phyloP scores from a whole-genome alignment of 2,888 invertebrate genomes.

The Gerris lacustris region DNA sequence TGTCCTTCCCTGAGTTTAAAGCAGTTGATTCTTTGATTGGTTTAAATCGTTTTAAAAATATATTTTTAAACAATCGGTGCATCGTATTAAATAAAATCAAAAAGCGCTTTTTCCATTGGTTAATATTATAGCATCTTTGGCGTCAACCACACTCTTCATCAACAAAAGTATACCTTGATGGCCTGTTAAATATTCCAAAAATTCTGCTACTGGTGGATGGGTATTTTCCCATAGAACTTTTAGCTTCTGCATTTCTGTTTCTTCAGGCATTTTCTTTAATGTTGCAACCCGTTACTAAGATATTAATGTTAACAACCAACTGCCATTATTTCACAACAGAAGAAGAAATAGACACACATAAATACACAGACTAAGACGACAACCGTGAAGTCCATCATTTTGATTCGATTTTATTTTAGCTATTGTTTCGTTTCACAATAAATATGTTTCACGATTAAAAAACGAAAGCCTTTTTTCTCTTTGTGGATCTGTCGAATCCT shows the following conservation, averaged over 20 bases:
- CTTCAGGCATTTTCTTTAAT: neutral
- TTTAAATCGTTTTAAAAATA: no score
- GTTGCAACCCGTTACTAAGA: neutral
- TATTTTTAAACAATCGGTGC: no score
- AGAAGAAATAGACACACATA: slow-evolving; percentile 2
- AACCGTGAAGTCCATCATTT: slow-evolving; percentile 10
- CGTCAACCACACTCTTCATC: no score
- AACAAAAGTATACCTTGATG: slow-evolving; percentile 39
- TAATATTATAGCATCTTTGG: no score
- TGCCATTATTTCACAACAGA: neutral
- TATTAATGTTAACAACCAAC: neutral
- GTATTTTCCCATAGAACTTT: slow-evolving; percentile 35
- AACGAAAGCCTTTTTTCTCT: no score
- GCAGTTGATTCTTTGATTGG: no score
- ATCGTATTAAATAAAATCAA: no score
- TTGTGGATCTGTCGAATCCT: no score
- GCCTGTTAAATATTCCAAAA: slow-evolving; percentile 40
- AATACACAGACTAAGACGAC: neutral
- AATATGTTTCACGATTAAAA: neutral
- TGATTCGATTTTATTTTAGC: slow-evolving; percentile 10
- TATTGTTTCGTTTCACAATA: neutral
- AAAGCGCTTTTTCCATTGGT: no score
- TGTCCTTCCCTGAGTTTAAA: no score
- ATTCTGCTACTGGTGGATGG: slow-evolving; percentile 38
- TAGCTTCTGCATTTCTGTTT: slow-evolving; percentile 32